Evolutionary conservation across 2,113 vertebrate species (phyloP), one percentile per base, ranked within the genome.

Genomic region (Prunella himalayana): DNA sequence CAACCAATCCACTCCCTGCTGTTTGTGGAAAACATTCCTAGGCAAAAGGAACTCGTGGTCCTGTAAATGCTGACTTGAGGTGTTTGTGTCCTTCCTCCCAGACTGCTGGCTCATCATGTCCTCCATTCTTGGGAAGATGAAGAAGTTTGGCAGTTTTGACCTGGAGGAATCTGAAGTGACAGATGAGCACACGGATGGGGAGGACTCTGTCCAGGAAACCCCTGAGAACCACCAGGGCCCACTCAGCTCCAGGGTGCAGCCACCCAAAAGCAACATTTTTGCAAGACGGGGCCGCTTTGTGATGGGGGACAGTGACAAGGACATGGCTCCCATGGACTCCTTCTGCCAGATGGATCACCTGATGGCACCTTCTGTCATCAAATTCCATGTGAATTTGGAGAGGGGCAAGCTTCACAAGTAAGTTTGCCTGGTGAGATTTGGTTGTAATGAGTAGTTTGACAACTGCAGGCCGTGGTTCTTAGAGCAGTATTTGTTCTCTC

Each of bases 321-420:
- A 98, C 45, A 97, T 96, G 72, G 98, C 97, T 11, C 98, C 98
- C 39, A 99, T 99, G 98, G 99, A 99, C 94, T 98, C 98, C 14
- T 97, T 98, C 44, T 98, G 98, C 35, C 98, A 98, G 82, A 98
- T 99, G 96, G 98, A 98, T 41, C 94, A 98, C 59, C 97, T 97
- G 69, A 3, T 61, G 6, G 65, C 82, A 31, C 94, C 92, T 61
- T 97, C 97, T 45, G 66, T 97, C 94, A 92, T 99, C 80, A 98
- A 97, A 90, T 97, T 99, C 76, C 98, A 99, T 51, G 94, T 98
- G 71, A 97, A 95, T 31, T 93, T 98, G 97, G 96, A 98, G 73
- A 98, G 95, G 97, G 98, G 97, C 91, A 98, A 88, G 31, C 94
- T 97, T 44, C 95, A 97, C 88, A 97, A 96, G 96, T 91, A 77